Evolutionary conservation across 2,113 vertebrate genomes (phyloP).

Genomic region (Athene cunicularia): DNA sequence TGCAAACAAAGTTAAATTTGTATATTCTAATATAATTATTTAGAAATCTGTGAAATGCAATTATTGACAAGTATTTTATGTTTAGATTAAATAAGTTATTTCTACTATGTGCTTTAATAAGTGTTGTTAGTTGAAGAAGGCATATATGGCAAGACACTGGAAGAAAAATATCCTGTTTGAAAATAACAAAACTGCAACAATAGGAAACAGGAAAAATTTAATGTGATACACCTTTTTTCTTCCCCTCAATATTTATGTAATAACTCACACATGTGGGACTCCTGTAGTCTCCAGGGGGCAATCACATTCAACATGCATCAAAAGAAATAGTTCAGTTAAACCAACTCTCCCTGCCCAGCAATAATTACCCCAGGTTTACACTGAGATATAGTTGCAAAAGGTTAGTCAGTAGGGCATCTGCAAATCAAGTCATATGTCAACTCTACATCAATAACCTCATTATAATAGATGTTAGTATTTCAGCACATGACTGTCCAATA

Average conservation of each 20-base stretch:
- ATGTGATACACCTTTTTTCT: not conserved
- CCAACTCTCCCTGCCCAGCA: slow-evolving; percentile 52
- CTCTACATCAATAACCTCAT: slow-evolving; percentile 74
- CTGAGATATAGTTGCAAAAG: slow-evolving; percentile 70
- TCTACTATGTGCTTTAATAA: not conserved
- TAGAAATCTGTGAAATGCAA: not conserved
- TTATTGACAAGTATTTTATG: not conserved
- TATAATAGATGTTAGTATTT: slow-evolving; percentile 74
- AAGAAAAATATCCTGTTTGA: not conserved
- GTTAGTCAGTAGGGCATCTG: slow-evolving; percentile 71
- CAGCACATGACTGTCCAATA: slow-evolving; percentile 66
- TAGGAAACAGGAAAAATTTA: slow-evolving; percentile 5
- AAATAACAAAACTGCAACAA: not conserved
- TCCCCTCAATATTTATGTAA: slow-evolving; percentile 49
- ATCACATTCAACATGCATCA: slow-evolving; percentile 61
- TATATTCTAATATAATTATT: not conserved
- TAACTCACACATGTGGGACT: slow-evolving; percentile 62
- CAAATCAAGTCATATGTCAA: slow-evolving; percentile 76
- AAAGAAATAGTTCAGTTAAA: slow-evolving; percentile 65
- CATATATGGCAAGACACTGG: not conserved
- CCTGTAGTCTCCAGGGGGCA: slow-evolving; percentile 50
- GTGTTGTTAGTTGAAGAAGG: not conserved
- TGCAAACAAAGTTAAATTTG: not conserved
- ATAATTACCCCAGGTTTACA: slow-evolving; percentile 73
- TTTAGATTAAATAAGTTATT: not conserved